phyloP scores from a whole-genome alignment of 92 coral and sea anemone genomes.

The Isaurus tuberculatus region DNA sequence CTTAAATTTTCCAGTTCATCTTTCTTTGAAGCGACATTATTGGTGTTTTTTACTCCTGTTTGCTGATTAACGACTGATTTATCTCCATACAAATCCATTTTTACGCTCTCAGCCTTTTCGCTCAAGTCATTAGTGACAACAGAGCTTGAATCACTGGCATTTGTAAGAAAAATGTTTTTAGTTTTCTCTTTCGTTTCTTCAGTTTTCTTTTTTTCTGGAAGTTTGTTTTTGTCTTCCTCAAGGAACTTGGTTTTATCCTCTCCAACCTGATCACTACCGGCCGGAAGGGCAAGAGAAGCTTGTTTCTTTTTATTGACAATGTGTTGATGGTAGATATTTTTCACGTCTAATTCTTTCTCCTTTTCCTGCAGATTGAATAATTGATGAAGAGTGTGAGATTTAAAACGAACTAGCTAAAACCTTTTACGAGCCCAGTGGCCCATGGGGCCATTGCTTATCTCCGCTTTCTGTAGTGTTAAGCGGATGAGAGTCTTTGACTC shows the following conservation, averaged over 20 bases:
- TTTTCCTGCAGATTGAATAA: slow-evolving; percentile 69
- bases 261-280: slow-evolving; percentile 44
- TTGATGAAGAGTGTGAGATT: not conserved
- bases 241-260: slow-evolving; percentile 9
- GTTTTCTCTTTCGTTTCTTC: slow-evolving; percentile 52
- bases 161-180: slow-evolving; percentile 72
- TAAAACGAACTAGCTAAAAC: too few relatives aligned
- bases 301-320: slow-evolving; percentile 77
- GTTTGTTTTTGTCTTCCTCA: not conserved
- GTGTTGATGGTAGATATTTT: slow-evolving; percentile 91
- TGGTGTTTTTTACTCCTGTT: not conserved
- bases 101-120: not conserved
- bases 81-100: not conserved
- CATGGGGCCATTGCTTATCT: too few relatives aligned
- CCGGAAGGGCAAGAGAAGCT: slow-evolving; percentile 73
- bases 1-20: slow-evolving; percentile 28
- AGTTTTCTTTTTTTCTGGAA: slow-evolving; percentile 33
- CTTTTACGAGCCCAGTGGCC: too few relatives aligned
- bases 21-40: slow-evolving; percentile 11
- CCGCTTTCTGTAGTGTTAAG: too few relatives aligned
- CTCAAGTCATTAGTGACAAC: slow-evolving; percentile 48
- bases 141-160: slow-evolving; percentile 79
- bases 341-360: slow-evolving; percentile 79
- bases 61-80: not conserved
- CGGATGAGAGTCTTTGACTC: too few relatives aligned